These are phyloP conservation scores for Coregonus clupeaformis DNA, from an alignment of 2,113 vertebrate species.

Conservation along the genomic window DNA sequence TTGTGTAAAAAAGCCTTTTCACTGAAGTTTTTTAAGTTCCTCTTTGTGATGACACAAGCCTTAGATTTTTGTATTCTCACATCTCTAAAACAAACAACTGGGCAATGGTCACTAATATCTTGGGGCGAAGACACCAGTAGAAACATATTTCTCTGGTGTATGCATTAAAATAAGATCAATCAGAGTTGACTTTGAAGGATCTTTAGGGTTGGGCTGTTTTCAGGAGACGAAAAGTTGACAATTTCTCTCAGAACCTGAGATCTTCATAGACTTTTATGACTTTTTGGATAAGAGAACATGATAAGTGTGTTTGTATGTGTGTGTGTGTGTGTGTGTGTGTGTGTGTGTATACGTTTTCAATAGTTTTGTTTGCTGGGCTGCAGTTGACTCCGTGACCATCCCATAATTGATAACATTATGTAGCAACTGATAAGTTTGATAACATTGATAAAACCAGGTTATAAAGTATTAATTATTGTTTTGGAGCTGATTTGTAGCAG, in stretches of 20 bases:
- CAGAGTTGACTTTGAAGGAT: too few relatives aligned
- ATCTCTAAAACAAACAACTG: too few relatives aligned
- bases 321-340: not conserved
- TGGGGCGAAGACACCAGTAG: too few relatives aligned
- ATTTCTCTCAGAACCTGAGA: not conserved
- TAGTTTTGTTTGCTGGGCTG: not conserved
- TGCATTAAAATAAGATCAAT: too few relatives aligned
- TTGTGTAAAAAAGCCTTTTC: too few relatives aligned
- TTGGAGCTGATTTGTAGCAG: not conserved
- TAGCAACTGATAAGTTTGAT: not conserved
- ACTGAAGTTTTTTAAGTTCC: too few relatives aligned
- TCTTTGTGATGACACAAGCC: too few relatives aligned
- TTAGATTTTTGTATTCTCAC: too few relatives aligned
- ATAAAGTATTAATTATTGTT: too few relatives aligned
- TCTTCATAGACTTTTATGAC: not conserved
- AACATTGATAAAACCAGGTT: not conserved
- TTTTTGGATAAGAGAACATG: not conserved
- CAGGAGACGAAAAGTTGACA: not conserved
- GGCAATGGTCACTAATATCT: too few relatives aligned
- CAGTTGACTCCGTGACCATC: not conserved
- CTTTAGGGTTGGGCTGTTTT: not conserved
- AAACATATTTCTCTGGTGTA: too few relatives aligned
- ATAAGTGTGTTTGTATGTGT: not conserved
- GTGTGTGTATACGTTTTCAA: not conserved
- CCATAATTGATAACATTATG: not conserved